Percentiles rank a stretch among this genome's conserved stretches.
phyloP scores from a whole-genome alignment of 2,113 vertebrate genomes.

The Macrotis lagotis region DNA sequence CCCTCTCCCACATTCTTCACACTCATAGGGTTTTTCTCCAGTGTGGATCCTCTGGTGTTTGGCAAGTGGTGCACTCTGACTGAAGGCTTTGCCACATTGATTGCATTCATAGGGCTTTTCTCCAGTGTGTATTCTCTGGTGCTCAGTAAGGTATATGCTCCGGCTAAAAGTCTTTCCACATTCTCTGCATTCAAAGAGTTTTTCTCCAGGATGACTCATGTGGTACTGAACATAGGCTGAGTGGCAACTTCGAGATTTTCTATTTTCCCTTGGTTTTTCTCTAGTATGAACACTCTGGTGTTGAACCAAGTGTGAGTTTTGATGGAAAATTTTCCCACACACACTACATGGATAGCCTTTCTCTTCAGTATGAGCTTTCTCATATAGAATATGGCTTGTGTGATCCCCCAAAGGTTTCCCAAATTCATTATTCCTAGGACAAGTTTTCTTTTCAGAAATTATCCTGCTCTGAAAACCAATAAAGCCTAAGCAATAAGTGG shows the following conservation, averaged over 20 bases:
- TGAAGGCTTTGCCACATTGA: slow-evolving; percentile 69
- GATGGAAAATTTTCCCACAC: not conserved
- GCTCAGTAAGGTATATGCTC: slow-evolving; percentile 52
- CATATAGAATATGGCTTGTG: not conserved
- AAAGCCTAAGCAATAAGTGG: not conserved
- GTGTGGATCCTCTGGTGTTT: slow-evolving; percentile 59
- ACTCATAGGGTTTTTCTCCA: slow-evolving; percentile 78
- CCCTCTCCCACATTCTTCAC: slow-evolving; percentile 70
- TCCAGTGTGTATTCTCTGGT: slow-evolving; percentile 57
- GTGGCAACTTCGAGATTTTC: not conserved
- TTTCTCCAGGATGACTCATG: slow-evolving; percentile 23
- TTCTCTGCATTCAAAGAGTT: slow-evolving; percentile 50
- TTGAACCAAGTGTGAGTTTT: slow-evolving; percentile 25
- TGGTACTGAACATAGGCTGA: not conserved
- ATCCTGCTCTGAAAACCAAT: too few species aligned
- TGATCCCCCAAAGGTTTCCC: not conserved
- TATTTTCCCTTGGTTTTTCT: not conserved
- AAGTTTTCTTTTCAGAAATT: not conserved
- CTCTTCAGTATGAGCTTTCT: not conserved
- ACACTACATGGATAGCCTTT: not conserved
- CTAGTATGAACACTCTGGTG: slow-evolving; percentile 58
- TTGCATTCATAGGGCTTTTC: slow-evolving; percentile 72
- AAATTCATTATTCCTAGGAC: not conserved
- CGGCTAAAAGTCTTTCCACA: slow-evolving; percentile 57
- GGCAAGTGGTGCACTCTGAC: slow-evolving; percentile 69